Base-by-base conservation (phyloP, 2,113 vertebrate genomes). In the Crypturellus undulatus region DNA sequence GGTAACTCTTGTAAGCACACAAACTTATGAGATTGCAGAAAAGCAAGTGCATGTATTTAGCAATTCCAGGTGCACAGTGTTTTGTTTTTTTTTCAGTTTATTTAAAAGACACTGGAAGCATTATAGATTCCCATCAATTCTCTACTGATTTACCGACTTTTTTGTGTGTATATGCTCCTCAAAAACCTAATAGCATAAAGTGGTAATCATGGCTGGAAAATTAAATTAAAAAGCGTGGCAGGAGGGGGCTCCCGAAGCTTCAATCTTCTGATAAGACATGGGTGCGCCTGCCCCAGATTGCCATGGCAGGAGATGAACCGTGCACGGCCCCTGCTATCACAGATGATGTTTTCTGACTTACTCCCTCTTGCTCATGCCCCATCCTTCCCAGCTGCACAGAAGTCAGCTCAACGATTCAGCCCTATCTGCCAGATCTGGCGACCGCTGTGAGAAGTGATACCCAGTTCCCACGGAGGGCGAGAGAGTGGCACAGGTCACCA, bases 11-110 rank as follows among this genome's bases (percentile, higher is more conserved):
- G 24, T 15, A 26, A 0, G 0, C 10, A 69, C 6, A 54, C 11
- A 13, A 7, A n/a, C n/a, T 76, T 45, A 60, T 32, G 10, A 9
- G 20, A 18, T 12, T 19, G 28, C 28, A 20, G 8, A 26, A 71
- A 52, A 54, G 20, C 26, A 18, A 49, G 21, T 22, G 47, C 47
- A 49, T 8, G 45, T 47, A 47, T 20, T 10, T 22, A 49, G 47
- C 47, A 49, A 49, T 49, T 82, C 5, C n/a, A 40, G 13, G 12
- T 0, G 2, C 17, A 25, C 6, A 6, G 9, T 0, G 9, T 12
- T 54, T 52, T 51, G 9, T 36, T 19, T 28, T 54, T n/a, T 34
- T 7, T 28, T 13, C 12, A 28, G 8, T 1, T 2, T 12, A 38
- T 9, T 34, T 14, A 40, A 25, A 12, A 4, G 8, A 30, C 1